These are phyloP conservation scores for Chionis minor DNA, from an alignment of 2,113 vertebrate genomes.

Conservation along the genomic window DNA sequence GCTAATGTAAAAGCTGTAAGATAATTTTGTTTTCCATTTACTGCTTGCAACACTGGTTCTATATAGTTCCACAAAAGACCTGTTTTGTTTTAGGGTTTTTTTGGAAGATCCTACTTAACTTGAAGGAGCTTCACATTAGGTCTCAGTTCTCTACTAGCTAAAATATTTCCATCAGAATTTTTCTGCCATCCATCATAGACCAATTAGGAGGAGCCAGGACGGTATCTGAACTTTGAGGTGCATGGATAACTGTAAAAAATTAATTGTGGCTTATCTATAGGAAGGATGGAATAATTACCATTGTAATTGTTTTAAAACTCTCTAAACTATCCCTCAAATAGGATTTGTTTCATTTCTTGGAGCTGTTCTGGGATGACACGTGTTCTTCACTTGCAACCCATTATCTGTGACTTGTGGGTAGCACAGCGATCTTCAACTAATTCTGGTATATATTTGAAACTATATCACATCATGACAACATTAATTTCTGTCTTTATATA, in stretches of 20 bases:
- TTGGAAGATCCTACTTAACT: background rate
- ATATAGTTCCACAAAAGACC: background rate
- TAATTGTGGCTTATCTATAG: background rate
- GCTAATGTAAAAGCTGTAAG: background rate
- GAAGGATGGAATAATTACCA: background rate
- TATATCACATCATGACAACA: background rate
- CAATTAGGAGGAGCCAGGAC: background rate
- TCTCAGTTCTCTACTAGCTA: background rate
- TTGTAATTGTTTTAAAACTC: background rate
- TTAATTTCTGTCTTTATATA: background rate
- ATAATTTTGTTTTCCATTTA: background rate
- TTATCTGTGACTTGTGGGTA: background rate
- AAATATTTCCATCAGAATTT: background rate
- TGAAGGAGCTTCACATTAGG: background rate
- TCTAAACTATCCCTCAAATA: background rate
- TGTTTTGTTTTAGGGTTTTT: fast-evolving
- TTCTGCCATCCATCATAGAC: background rate
- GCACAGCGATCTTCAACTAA: background rate
- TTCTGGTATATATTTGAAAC: background rate
- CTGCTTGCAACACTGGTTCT: background rate
- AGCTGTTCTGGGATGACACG: background rate
- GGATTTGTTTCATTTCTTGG: background rate
- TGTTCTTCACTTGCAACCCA: background rate
- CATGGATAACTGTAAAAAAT: background rate
- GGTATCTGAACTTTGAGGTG: background rate